Base-by-base conservation (phyloP, 1,140 invertebrate genomes). In the Drosophila lini region DNA sequence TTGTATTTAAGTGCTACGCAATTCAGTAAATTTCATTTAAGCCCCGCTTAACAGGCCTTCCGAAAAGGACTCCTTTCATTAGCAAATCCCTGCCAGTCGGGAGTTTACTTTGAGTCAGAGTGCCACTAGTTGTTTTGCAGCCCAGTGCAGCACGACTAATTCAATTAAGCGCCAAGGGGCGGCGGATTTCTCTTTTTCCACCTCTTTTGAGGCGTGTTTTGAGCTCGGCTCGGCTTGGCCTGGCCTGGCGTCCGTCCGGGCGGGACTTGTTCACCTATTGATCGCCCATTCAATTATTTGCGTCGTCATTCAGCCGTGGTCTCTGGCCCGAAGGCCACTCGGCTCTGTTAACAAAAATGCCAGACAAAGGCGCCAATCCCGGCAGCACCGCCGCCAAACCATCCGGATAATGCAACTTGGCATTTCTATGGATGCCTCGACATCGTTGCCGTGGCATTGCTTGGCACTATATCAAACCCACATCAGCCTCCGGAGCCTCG, bases 251-350 rank as follows among this genome's bases (percentile, higher is more conserved):
- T 55, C 45, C 57, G 41, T 10, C n/a, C 41, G 28, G 45, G 5
- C 16, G 34, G 52, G 75, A 74, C 81, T 78, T 81, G 74, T 85
- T 85, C 82, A 81, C 82, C 82, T 81, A 85, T 85, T 85, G 82
- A 85, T 85, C 75, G 82, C 55, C 78, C 55, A 81, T 85, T 85
- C 81, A 85, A 85, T 85, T 85, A 85, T 81, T 81, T 85, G 75
- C 74, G 61, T 74, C 70, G 78, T 74, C 74, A 75, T 78, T 84
- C 77, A 74, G 53, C 59, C 76, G 28, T 48, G 45, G 45, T 28
- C 19, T 11, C 25, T 45, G 5, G 25, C 32, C 60, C 58, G 40
- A 25, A 44, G 41, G 32, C 34, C 65, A 65, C 38, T 31, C 61
- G 19, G 53, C 64, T 25, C 48, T 61, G 68, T 65, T 56, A 63